Evolutionary conservation across 2,113 vertebrate species (phyloP).

Genomic region (Microcebus murinus): DNA sequence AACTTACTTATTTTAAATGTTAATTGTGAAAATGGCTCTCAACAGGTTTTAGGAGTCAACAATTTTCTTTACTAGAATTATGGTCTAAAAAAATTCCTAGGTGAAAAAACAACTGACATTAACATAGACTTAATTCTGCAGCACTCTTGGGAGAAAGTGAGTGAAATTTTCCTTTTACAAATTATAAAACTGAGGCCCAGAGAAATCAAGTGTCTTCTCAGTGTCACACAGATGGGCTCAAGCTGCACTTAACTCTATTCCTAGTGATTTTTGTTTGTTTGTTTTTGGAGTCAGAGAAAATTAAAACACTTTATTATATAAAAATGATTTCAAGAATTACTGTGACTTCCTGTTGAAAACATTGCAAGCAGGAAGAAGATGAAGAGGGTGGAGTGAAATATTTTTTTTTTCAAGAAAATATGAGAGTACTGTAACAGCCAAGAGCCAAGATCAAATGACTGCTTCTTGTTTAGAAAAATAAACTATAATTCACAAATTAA

Average conservation of each 20-base stretch:
- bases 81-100: neutral
- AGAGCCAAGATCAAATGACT: neutral
- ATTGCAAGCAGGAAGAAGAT: too few relatives aligned
- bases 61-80: neutral
- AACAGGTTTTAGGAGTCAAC: constrained; percentile 39
- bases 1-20: constrained; percentile 25
- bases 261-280: neutral
- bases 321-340: too few relatives aligned
- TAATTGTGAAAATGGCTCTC: constrained; percentile 20
- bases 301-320: too few relatives aligned
- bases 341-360: too few relatives aligned
- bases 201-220: neutral
- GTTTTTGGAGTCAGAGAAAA: too few relatives aligned
- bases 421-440: neutral
- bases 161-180: neutral
- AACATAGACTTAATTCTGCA: neutral
- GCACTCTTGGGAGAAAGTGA: neutral
- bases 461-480: constrained; percentile 22
- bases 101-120: neutral
- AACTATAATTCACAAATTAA: constrained; percentile 49
- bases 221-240: neutral
- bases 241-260: neutral
- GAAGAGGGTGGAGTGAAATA: too few relatives aligned
- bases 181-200: neutral
- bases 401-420: too few relatives aligned